phyloP scores from a whole-genome alignment of 2,797 vertebrate species.

The Sternarchorhynchus goeldii region DNA sequence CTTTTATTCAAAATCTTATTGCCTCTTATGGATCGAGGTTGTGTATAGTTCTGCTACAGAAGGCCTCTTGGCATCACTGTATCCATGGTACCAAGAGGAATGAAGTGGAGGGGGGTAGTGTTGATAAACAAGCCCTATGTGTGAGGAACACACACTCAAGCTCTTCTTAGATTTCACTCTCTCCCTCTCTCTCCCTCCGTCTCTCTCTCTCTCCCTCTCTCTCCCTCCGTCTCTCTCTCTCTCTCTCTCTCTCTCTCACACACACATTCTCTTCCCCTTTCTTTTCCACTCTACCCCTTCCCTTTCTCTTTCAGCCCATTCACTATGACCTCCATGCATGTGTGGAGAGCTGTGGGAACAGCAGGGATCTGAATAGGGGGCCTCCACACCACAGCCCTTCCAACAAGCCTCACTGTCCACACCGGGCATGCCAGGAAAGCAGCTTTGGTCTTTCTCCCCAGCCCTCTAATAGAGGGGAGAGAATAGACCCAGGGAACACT shows the following conservation, averaged over 20 bases:
- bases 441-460: constrained; percentile 46
- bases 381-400: constrained; percentile 53
- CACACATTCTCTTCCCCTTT: constrained; percentile 12
- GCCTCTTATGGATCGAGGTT: background rate
- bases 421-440: constrained; percentile 48
- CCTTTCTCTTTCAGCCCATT: constrained; percentile 44
- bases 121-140: constrained; percentile 52
- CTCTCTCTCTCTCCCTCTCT: background rate
- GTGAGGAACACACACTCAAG: constrained; percentile 50
- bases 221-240: constrained; percentile 13
- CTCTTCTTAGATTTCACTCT: constrained; percentile 33
- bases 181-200: constrained; percentile 14
- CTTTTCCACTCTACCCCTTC: background rate
- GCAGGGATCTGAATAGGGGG: constrained; percentile 72
- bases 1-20: constrained; percentile 17
- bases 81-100: constrained; percentile 55
- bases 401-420: background rate
- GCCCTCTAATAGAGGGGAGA: constrained; percentile 35
- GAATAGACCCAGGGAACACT: constrained; percentile 48
- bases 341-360: constrained; percentile 74
- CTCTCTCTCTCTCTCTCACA: background rate
- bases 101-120: constrained; percentile 27
- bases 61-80: constrained; percentile 37
- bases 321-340: constrained; percentile 58
- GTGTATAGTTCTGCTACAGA: background rate